Percentiles rank a stretch among this genome's conserved stretches.
Conservation (phyloP, 2,888 invertebrate species). For the Melolontha melolontha region DNA sequence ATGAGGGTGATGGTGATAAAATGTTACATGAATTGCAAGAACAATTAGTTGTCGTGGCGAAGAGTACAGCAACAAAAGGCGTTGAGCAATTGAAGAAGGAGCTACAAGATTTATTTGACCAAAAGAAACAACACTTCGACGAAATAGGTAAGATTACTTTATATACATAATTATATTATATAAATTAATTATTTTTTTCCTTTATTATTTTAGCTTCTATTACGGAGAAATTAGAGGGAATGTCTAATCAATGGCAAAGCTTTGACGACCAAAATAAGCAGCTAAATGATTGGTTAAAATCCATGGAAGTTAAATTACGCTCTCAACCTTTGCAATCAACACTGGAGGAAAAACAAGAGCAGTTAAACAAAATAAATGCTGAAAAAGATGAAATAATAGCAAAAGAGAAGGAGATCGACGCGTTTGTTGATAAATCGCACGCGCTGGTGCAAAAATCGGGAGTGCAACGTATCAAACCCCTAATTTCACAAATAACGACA, state of each 20-base stretch:
- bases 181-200: background rate
- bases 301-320: slow-evolving; percentile 85
- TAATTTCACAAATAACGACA: slow-evolving; percentile 90
- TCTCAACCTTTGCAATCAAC: slow-evolving; percentile 87
- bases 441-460: slow-evolving; percentile 85
- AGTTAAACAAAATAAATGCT: slow-evolving; percentile 78
- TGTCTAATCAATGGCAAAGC: slow-evolving; percentile 85
- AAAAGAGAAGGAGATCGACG: slow-evolving; percentile 88
- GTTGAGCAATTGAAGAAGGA: slow-evolving; percentile 80
- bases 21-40: slow-evolving; percentile 77
- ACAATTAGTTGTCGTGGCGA: slow-evolving; percentile 75
- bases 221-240: slow-evolving; percentile 79
- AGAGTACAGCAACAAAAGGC: slow-evolving; percentile 86
- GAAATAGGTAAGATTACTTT: slow-evolving; percentile 68
- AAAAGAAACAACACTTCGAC: slow-evolving; percentile 75
- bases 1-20: slow-evolving; percentile 74
- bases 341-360: slow-evolving; percentile 82
- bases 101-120: slow-evolving; percentile 76
- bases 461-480: slow-evolving; percentile 85
- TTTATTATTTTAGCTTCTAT: slow-evolving; percentile 67
- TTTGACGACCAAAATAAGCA: slow-evolving; percentile 86
- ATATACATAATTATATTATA: background rate
- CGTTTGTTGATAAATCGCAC: slow-evolving; percentile 91
- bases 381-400: slow-evolving; percentile 81
- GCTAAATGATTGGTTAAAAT: slow-evolving; percentile 88